A percentile compares a stretch with the other conserved stretches of the same genome.
Conservation (phyloP, 2,888 invertebrate species). For the Aphrophora alni region DNA sequence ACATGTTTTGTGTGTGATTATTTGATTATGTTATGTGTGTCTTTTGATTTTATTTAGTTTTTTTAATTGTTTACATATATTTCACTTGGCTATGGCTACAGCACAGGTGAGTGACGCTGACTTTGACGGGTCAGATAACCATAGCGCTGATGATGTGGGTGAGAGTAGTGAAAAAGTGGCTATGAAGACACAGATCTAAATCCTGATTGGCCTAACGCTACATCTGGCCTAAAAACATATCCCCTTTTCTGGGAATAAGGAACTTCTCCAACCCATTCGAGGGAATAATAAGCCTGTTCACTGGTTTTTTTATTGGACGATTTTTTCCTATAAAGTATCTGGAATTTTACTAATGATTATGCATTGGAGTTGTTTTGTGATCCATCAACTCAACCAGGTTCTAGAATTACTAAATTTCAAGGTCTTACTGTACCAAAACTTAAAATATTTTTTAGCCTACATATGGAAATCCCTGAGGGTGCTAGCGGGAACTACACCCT, state of each 20-base stretch:
- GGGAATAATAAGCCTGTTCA: not conserved
- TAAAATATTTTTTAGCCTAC: no score
- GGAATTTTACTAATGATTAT: no score
- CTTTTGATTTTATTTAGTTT: not conserved
- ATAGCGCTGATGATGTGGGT: not conserved
- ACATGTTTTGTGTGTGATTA: not conserved
- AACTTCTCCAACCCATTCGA: not conserved
- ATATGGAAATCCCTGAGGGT: no score
- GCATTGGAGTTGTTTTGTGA: no score
- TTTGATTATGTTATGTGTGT: no score
- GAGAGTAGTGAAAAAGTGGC: not conserved
- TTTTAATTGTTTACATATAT: not conserved
- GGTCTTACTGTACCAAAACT: no score
- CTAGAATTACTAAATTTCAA: no score
- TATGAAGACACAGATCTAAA: not conserved
- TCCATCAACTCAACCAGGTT: no score
- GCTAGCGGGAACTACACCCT: no score
- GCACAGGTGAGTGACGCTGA: not conserved
- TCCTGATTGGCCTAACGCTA: not conserved
- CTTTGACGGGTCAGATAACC: no score
- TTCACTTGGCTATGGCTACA: not conserved
- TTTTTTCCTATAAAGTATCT: no score
- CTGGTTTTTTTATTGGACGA: not conserved
- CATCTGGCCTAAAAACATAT: not conserved
- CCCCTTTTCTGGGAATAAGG: not conserved